Evolutionary conservation across 2,113 vertebrate species (phyloP).

Genomic region (Boulengeromyrus knoepffleri): DNA sequence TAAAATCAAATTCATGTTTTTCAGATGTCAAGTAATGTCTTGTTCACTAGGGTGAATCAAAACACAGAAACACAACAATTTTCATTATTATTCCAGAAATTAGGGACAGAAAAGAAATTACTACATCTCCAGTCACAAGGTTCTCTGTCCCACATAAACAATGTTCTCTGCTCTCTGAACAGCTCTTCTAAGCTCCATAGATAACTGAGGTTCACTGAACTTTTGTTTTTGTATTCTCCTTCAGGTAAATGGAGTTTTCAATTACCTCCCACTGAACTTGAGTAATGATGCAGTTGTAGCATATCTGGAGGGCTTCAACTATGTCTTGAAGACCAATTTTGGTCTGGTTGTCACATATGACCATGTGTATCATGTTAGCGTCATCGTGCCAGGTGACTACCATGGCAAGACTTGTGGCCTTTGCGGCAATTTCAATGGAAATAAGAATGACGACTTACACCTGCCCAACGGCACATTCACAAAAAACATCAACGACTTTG

Average conservation of each 20-base stretch:
- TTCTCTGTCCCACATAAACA: not conserved
- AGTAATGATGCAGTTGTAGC: conserved; percentile 37
- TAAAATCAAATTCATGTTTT: not conserved
- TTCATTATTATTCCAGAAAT: not conserved
- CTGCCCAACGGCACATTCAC: conserved; percentile 20
- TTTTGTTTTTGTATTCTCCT: not conserved
- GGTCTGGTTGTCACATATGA: conserved; percentile 53
- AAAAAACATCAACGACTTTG: conserved; percentile 38
- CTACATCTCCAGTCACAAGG: not conserved
- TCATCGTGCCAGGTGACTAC: conserved; percentile 54
- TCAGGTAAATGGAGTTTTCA: conserved; percentile 52
- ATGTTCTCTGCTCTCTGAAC: not conserved
- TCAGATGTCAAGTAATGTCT: not conserved
- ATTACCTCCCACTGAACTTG: conserved; percentile 41
- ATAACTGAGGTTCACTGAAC: not conserved
- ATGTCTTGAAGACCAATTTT: conserved; percentile 46
- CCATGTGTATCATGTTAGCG: conserved; percentile 45
- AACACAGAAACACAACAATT: not conserved
- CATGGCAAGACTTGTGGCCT: conserved; percentile 49
- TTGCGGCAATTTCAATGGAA: conserved; percentile 58
- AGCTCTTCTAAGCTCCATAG: not conserved
- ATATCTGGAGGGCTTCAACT: conserved; percentile 33
- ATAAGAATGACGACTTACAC: conserved; percentile 45
- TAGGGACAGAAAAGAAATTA: not conserved
- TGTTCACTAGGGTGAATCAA: not conserved